Percentiles rank a stretch among this genome's conserved stretches.
Evolutionary conservation across 2,113 vertebrate species (phyloP).

Genomic region (Patagioenas fasciata): DNA sequence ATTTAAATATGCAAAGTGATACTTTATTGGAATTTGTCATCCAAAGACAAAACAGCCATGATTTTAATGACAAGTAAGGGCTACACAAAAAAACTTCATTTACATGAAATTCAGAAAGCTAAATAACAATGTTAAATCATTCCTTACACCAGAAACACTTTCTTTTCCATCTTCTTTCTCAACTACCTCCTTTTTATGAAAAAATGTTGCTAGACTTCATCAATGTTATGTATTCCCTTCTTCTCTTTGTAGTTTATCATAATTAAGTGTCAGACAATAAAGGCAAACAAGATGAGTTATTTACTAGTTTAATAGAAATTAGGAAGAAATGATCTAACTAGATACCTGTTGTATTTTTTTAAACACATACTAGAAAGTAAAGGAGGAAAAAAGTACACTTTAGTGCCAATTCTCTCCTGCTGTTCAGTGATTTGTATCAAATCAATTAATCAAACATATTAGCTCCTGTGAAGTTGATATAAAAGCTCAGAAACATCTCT

Average conservation of each 20-base stretch:
- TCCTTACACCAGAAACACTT: not conserved
- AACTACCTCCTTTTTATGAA: not conserved
- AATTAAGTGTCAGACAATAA: not conserved
- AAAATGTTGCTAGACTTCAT: not conserved
- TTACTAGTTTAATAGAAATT: not conserved
- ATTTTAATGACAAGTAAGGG: not conserved
- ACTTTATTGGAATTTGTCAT: not conserved
- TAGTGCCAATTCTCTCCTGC: not conserved
- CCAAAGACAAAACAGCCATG: not conserved
- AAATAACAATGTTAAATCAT: not conserved
- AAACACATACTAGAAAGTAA: not conserved
- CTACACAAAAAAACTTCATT: not conserved
- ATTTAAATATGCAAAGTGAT: not conserved
- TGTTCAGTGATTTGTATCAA: not conserved
- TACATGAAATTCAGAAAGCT: not conserved
- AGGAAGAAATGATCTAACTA: not conserved
- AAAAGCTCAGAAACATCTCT: not conserved
- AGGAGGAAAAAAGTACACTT: not conserved
- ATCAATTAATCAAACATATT: not conserved
- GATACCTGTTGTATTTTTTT: not conserved
- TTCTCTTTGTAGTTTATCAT: not conserved
- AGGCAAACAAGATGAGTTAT: not conserved
- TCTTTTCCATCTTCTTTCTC: not conserved
- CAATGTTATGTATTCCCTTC: not conserved
- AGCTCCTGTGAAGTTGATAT: not conserved